Base-by-base conservation (phyloP, 2,888 invertebrate species). In the Miltochrista miniata region DNA sequence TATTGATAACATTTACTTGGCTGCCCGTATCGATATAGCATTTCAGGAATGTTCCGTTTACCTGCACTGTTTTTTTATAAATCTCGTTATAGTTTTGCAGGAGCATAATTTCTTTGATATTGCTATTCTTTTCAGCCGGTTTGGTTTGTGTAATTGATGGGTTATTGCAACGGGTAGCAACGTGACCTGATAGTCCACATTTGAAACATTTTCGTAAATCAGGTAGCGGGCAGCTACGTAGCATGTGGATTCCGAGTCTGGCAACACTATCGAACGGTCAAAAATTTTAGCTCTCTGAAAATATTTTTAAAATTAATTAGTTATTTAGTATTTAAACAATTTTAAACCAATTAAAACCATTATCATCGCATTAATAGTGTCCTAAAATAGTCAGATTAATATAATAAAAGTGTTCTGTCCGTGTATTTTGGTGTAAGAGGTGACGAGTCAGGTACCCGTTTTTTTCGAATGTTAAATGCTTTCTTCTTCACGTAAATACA, bases 181-280 rank as follows among this genome's bases (percentile, higher is more conserved):
- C 18, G n/a, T 38, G 15, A 18, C 38, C 38, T 38, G 15, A 18
- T 11, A n/a, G 10, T 30, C 48, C 48, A 7, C 41, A 48, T 8
- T 40, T 48, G 10, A 15, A 41, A 10, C 37, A 48, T 8, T 3
- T 41, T 8, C 40, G 30, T 15, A 10, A 2, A 34, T 47, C 47
- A 8, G 40, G 41, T 36, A 33, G 30, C 1, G 30, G 12, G n/a
- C 47, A 41, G 24, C 41, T n/a, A 12, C 41, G 41, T 15, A 47
- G 11, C 3, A 47, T 29, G 12, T 47, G 47, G 7, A n/a, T n/a
- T n/a, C 47, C 47, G 5, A 15, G 29, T 12, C 35, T 47, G 40
- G 13, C 47, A 47, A 18, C 41, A 29, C 11, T 40, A 35, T 24
- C 47, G n/a, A n/a, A n/a, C n/a, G n/a, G n/a, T n/a, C n/a, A n/a